Conservation (phyloP, 1,140 invertebrate species). For the Zaprionus capensis region DNA sequence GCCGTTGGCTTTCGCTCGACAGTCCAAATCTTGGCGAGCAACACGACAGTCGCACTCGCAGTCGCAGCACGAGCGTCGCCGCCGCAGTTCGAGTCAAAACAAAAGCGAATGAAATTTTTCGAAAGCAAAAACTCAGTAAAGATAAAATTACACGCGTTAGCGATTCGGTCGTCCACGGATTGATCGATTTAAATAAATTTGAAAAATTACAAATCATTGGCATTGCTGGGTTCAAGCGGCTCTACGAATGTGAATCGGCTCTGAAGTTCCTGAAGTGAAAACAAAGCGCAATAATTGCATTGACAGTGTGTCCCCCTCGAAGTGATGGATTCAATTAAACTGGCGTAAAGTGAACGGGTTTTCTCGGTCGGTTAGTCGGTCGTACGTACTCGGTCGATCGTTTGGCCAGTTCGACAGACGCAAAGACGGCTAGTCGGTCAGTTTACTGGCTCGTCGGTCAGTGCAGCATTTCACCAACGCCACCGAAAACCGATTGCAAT, state of each 20-base stretch:
- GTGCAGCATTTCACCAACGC: constrained; percentile 66
- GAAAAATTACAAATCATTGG: constrained; percentile 43
- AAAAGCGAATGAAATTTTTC: constrained; percentile 22
- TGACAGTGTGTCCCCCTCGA: constrained; percentile 47
- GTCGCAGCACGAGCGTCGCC: constrained; percentile 13
- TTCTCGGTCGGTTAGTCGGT: constrained; percentile 40
- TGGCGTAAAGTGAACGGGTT: constrained; percentile 68
- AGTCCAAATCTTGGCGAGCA: constrained; percentile 70
- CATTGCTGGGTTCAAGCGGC: constrained; percentile 33
- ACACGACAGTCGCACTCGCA: constrained; percentile 55
- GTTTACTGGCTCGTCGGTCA: constrained; percentile 18
- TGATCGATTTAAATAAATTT: constrained; percentile 54
- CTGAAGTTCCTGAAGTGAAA: constrained; percentile 46
- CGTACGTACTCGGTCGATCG: background rate
- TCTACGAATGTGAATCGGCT: constrained; percentile 30
- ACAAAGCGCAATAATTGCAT: constrained; percentile 59
- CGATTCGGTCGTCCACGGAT: background rate
- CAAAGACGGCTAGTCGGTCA: constrained; percentile 23
- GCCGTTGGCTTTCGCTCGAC: constrained; percentile 72
- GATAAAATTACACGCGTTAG: background rate
- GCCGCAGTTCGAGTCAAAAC: constrained; percentile 5
- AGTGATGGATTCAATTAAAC: constrained; percentile 59
- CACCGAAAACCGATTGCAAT: constrained; percentile 60
- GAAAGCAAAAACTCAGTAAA: constrained; percentile 33
- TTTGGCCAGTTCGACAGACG: background rate